phyloP scores from a whole-genome alignment of 2,888 invertebrate species.

The Cheilosia impressa region DNA sequence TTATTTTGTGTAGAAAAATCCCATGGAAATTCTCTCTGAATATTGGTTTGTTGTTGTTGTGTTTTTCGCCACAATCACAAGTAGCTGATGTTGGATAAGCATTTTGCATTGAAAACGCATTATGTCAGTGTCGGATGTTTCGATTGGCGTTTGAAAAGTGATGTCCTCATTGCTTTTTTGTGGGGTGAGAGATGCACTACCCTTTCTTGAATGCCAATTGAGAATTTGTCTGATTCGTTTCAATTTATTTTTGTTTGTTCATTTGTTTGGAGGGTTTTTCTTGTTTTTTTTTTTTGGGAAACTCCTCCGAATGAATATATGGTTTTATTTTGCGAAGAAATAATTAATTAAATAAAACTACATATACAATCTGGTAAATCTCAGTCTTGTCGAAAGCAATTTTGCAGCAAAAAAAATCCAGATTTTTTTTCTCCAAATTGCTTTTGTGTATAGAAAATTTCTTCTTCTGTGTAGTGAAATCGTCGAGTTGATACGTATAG shows the following conservation, averaged over 20 bases:
- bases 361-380: constrained; percentile 76
- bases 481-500: constrained; percentile 28
- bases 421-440: constrained; percentile 64
- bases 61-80: not conserved
- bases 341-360: constrained; percentile 69
- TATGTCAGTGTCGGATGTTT: not conserved
- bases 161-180: not conserved
- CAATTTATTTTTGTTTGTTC: constrained; percentile 54
- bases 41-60: constrained; percentile 2
- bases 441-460: constrained; percentile 66
- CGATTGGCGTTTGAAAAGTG: constrained; percentile 10
- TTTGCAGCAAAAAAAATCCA: constrained; percentile 65
- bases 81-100: not conserved
- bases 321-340: constrained; percentile 62
- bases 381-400: constrained; percentile 77
- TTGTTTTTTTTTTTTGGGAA: not conserved
- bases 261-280: constrained; percentile 29
- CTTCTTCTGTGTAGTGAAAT: constrained; percentile 49
- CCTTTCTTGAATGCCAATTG: constrained; percentile 43
- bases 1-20: constrained; percentile 2
- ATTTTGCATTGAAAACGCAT: not conserved
- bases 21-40: not conserved
- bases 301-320: constrained; percentile 53
- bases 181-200: constrained; percentile 15
- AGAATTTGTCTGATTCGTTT: constrained; percentile 46